These are phyloP conservation scores for Adelphocoris suturalis DNA, from an alignment of 2,888 invertebrate species.

Conservation along the genomic window DNA sequence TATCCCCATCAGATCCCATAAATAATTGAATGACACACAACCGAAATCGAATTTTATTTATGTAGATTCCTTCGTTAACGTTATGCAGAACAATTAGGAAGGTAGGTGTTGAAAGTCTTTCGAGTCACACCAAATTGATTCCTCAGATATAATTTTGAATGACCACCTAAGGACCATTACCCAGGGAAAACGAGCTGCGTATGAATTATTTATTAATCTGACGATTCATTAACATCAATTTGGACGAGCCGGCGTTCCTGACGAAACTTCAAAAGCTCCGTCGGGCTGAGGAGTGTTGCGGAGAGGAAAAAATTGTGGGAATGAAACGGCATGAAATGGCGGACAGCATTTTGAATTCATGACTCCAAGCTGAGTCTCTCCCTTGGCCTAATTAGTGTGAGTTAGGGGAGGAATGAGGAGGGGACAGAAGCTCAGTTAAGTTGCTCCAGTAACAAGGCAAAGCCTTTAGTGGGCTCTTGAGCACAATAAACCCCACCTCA, in stretches of 20 bases:
- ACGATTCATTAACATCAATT: conserved; percentile 12
- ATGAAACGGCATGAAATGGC: background rate
- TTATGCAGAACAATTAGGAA: too few species aligned
- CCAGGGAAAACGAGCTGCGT: background rate
- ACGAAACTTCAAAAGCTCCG: conserved; percentile 13
- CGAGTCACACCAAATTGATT: too few species aligned
- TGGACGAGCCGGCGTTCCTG: background rate
- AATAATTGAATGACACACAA: too few species aligned
- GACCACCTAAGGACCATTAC: too few species aligned
- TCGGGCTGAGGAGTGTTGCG: background rate
- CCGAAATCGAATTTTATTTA: too few species aligned
- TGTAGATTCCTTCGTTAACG: too few species aligned
- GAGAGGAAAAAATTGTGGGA: background rate
- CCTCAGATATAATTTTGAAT: too few species aligned
- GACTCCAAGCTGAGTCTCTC: conserved; percentile 14
- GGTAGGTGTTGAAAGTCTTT: too few species aligned
- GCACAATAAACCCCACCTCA: conserved; percentile 14
- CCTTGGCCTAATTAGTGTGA: background rate
- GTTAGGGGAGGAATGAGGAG: background rate
- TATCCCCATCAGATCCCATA: too few species aligned
- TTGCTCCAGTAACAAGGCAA: conserved; percentile 11
- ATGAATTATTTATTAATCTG: conserved; percentile 5
- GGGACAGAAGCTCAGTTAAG: conserved; percentile 7
- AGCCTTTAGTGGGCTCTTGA: conserved; percentile 16
- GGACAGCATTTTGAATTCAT: conserved; percentile 19